Percentiles rank a stretch among this genome's conserved stretches.
Conservation (phyloP, 2,888 invertebrate genomes). For the Andrena bucephala region DNA sequence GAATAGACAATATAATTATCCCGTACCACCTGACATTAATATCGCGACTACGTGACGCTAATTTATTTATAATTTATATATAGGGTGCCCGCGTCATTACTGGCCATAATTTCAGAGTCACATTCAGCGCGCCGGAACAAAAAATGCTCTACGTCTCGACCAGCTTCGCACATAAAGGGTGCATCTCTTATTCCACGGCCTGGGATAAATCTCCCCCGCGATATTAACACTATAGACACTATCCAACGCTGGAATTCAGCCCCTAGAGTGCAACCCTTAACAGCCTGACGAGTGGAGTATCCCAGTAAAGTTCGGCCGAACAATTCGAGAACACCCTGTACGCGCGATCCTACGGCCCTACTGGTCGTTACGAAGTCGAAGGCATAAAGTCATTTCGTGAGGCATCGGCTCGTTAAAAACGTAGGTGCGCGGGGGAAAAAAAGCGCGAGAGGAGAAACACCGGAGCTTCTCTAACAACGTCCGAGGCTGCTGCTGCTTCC, state of each 20-base stretch:
- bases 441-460: slow-evolving; percentile 23
- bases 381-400: slow-evolving; percentile 29
- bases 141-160: too few species aligned
- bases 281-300: too few species aligned
- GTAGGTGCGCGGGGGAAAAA: slow-evolving; percentile 12
- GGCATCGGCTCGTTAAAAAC: slow-evolving; percentile 29
- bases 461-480: slow-evolving; percentile 44
- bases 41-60: slow-evolving; percentile 44
- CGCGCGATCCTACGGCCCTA: neutral
- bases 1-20: slow-evolving; percentile 63
- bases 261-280: too few species aligned
- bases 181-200: too few species aligned
- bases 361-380: slow-evolving; percentile 27
- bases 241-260: too few species aligned
- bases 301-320: neutral
- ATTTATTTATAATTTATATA: slow-evolving; percentile 36
- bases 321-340: neutral
- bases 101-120: neutral
- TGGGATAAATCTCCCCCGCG: too few species aligned
- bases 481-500: slow-evolving; percentile 5
- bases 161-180: too few species aligned
- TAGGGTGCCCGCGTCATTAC: neutral
- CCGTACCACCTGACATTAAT: slow-evolving; percentile 49
- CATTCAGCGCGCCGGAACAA: neutral
- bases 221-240: too few species aligned